phyloP scores from a whole-genome alignment of 2,113 vertebrate genomes.

The Cryptomyrus ogoouensis region DNA sequence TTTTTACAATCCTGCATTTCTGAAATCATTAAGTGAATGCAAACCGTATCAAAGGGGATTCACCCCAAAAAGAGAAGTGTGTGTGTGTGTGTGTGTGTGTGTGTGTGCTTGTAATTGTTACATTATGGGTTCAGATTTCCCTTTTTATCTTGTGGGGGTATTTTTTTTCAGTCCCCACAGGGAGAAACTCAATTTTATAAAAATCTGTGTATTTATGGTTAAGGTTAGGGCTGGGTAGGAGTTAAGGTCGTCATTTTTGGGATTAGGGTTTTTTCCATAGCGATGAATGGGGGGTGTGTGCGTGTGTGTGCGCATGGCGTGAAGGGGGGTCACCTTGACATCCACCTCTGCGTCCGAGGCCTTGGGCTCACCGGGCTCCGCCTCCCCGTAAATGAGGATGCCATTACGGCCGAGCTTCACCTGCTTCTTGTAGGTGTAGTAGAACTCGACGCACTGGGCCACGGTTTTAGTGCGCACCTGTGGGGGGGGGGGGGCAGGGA shows the following conservation, averaged over 20 bases:
- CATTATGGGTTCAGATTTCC: neutral
- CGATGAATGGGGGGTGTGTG: neutral
- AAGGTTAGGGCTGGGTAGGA: neutral
- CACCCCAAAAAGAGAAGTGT: neutral
- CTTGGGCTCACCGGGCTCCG: constrained; percentile 60
- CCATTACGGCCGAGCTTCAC: constrained; percentile 91
- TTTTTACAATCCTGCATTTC: neutral
- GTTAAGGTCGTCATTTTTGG: neutral
- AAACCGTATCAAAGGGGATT: neutral
- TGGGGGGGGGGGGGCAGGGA: constrained; percentile 3
- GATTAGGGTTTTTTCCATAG: neutral
- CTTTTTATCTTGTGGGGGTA: neutral
- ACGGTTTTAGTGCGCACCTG: constrained; percentile 94
- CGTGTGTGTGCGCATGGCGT: too few species aligned
- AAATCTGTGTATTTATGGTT: neutral
- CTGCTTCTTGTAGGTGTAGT: constrained; percentile 95
- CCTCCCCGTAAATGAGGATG: constrained; percentile 79
- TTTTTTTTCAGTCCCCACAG: neutral
- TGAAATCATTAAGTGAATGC: neutral
- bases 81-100: neutral
- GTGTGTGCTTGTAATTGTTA: neutral
- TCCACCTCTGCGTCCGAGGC: constrained; percentile 75
- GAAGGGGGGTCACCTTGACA: constrained; percentile 63
- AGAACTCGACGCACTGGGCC: constrained; percentile 95
- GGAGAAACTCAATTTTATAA: neutral